These are phyloP conservation scores for Trachurus trachurus DNA, from an alignment of 2,797 vertebrate genomes.

Conservation along the genomic window DNA sequence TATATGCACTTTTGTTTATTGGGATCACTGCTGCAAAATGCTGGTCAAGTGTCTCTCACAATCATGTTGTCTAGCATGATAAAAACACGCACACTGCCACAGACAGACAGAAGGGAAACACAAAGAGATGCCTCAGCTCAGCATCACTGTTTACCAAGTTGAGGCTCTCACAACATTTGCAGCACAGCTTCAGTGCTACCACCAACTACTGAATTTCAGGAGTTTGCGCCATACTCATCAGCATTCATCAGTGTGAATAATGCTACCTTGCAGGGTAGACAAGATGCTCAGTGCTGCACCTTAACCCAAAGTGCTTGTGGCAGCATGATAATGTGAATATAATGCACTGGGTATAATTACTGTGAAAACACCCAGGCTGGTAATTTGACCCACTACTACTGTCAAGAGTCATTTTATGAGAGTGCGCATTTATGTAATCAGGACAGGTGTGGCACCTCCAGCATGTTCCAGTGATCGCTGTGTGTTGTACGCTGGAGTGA, in stretches of 20 bases:
- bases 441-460: slow-evolving; percentile 59
- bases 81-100: not conserved
- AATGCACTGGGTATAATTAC: slow-evolving; percentile 69
- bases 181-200: slow-evolving; percentile 15
- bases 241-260: slow-evolving; percentile 63
- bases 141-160: slow-evolving; percentile 35
- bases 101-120: slow-evolving; percentile 16
- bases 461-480: slow-evolving; percentile 62
- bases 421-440: slow-evolving; percentile 58
- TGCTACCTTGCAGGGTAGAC: slow-evolving; percentile 39
- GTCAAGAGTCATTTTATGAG: slow-evolving; percentile 43
- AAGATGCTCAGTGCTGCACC: slow-evolving; percentile 57
- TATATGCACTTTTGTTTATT: slow-evolving; percentile 29
- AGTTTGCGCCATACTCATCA: slow-evolving; percentile 53
- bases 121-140: not conserved
- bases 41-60: slow-evolving; percentile 28
- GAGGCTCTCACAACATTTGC: slow-evolving; percentile 15
- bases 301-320: slow-evolving; percentile 67
- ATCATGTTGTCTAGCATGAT: not conserved
- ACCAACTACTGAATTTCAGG: slow-evolving; percentile 51
- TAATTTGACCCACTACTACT: slow-evolving; percentile 59
- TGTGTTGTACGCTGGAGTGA: slow-evolving; percentile 47
- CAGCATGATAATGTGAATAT: slow-evolving; percentile 69
- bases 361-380: slow-evolving; percentile 59
- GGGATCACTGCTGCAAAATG: slow-evolving; percentile 13